Evolutionary conservation across 2,888 invertebrate genomes (phyloP).

Genomic region (Ommatoiulus sabulosus): DNA sequence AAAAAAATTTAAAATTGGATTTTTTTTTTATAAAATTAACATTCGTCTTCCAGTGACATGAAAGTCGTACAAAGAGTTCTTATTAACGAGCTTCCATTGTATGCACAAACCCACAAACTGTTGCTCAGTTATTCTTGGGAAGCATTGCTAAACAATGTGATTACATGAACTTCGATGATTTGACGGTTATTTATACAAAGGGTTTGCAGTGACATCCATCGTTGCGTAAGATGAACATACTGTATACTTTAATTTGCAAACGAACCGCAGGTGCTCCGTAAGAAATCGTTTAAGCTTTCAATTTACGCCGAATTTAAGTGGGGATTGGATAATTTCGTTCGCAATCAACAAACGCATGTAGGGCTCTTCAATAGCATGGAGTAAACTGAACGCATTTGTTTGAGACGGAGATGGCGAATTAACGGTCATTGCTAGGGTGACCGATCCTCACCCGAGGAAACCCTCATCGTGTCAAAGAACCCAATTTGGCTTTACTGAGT

Average conservation of each 20-base stretch:
- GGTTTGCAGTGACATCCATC: not conserved
- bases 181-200: no score
- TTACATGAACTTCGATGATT: no score
- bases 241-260: not conserved
- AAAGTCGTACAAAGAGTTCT: no score
- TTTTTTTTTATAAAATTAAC: no score
- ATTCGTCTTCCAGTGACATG: no score
- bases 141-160: no score
- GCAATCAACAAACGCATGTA: not conserved
- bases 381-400: not conserved
- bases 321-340: not conserved
- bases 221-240: not conserved
- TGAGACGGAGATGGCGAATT: not conserved
- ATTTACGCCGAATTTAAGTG: constrained; percentile 25
- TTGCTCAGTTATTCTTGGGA: no score
- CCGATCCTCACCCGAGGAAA: not conserved
- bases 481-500: not conserved
- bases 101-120: no score
- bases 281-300: constrained; percentile 6
- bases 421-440: constrained; percentile 17
- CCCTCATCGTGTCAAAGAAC: not conserved
- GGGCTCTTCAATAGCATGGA: not conserved
- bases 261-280: not conserved
- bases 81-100: no score
- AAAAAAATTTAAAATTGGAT: no score